Conservation (phyloP, 2,888 invertebrate species). For the Chrysolina haemoptera region DNA sequence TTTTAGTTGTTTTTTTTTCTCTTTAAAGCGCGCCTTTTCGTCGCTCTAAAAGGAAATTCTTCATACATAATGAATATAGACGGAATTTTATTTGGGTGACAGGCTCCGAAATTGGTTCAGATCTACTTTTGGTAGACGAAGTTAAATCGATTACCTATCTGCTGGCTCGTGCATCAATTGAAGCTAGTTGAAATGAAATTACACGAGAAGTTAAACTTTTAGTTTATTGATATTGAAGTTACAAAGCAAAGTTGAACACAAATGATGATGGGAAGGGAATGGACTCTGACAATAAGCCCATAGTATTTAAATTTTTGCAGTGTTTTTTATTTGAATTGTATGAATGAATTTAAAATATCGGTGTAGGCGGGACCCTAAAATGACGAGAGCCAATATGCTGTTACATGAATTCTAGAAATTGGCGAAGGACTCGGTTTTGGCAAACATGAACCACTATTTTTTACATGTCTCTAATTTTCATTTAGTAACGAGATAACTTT, state of each 20-base stretch:
- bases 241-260: not conserved
- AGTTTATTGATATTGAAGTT: not conserved
- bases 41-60: constrained; percentile 46
- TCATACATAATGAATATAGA: constrained; percentile 50
- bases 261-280: not conserved
- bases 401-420: too few relatives aligned
- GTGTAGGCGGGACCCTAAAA: too few relatives aligned
- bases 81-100: constrained; percentile 44
- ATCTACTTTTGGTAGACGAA: constrained; percentile 35
- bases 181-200: not conserved
- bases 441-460: too few relatives aligned
- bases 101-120: constrained; percentile 38
- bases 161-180: not conserved
- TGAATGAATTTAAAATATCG: too few relatives aligned
- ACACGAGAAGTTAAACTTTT: not conserved
- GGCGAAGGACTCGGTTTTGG: too few relatives aligned
- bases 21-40: constrained; percentile 43
- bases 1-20: constrained; percentile 47
- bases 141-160: constrained; percentile 38
- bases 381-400: too few relatives aligned
- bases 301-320: too few relatives aligned
- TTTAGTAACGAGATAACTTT: too few relatives aligned
- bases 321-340: too few relatives aligned
- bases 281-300: not conserved
- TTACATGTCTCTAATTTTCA: too few relatives aligned